Evolutionary conservation across 1,140 invertebrate species (phyloP), one percentile per base, ranked within the genome.

Genomic region (Bombus picipes): DNA sequence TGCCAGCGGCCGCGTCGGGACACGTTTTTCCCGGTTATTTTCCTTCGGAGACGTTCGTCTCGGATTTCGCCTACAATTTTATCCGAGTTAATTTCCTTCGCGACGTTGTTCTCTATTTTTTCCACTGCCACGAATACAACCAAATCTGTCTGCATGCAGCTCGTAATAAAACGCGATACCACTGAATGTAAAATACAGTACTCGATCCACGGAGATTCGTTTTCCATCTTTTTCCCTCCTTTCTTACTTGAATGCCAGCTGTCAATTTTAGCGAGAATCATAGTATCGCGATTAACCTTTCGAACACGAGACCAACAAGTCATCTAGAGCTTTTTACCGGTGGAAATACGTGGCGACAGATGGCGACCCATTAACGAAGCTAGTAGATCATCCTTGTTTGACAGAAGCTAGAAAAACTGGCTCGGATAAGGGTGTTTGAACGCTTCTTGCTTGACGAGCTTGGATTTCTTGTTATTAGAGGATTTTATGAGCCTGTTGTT

Each of bases 11-110:
- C 72, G 18, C 72, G 71, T 18, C 62, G 37, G 43, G 47, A 59
- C 72, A 80, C 59, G 70, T 53, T 77, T 82, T 77, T 79, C 47
- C 39, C 25, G 5, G 74, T 77, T 81, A 79, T 78, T 78, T 78
- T 65, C 68, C 59, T 22, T 59, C 53, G 53, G 32, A 53, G 71
- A 43, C 32, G 53, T 77, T 84, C 41, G 37, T 22, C 12, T 65
- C 41, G 75, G 74, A 90, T 87, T 81, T 87, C 73, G 70, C 25
- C 68, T 53, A 71, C 59, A 68, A 87, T 90, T 91, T 90, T 88
- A 90, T 90, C 80, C 77, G 32, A 91, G 65, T 90, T 92, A 91
- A 91, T 92, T 92, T 86, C 76, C 73, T 79, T 68, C 79, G 32
- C 59, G 25, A 25, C 18, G n/a, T 37, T 28, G 47, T 22, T 15